These are phyloP conservation scores for Scaptomyza tumidula DNA, from an alignment of 2,888 invertebrate genomes.

Conservation along the genomic window DNA sequence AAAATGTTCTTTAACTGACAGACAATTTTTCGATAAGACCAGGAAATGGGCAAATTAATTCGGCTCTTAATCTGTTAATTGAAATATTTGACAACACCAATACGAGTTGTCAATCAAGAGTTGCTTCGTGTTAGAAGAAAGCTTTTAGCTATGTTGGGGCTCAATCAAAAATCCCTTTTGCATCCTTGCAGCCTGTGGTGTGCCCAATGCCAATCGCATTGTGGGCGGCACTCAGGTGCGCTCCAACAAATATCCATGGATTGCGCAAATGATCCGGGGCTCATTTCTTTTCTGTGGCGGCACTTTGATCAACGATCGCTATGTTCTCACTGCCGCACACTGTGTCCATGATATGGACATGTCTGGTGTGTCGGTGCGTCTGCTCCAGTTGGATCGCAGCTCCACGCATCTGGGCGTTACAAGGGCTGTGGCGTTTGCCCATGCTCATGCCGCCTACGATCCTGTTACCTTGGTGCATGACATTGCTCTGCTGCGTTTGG, in stretches of 20 bases:
- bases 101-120: neutral
- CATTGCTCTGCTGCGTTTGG: constrained; percentile 79
- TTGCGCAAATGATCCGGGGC: constrained; percentile 78
- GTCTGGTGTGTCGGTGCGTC: constrained; percentile 66
- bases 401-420: constrained; percentile 67
- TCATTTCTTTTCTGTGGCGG: constrained; percentile 82
- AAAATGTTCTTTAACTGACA: no score
- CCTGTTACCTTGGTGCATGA: constrained; percentile 78
- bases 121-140: neutral
- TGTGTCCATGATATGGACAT: constrained; percentile 78
- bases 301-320: constrained; percentile 83
- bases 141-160: neutral
- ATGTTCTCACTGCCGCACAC: constrained; percentile 83
- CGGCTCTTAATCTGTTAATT: neutral
- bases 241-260: constrained; percentile 84
- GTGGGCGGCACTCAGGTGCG: constrained; percentile 82
- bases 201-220: constrained; percentile 83
- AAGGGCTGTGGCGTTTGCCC: constrained; percentile 70
- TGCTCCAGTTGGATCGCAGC: constrained; percentile 79
- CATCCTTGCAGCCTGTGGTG: constrained; percentile 78
- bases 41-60: no score
- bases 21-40: no score
- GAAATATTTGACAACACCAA: neutral
- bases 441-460: constrained; percentile 74
- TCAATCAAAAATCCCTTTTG: neutral